These are phyloP conservation scores for Scomber colias DNA, from an alignment of 2,113 vertebrate species.

Conservation along the genomic window DNA sequence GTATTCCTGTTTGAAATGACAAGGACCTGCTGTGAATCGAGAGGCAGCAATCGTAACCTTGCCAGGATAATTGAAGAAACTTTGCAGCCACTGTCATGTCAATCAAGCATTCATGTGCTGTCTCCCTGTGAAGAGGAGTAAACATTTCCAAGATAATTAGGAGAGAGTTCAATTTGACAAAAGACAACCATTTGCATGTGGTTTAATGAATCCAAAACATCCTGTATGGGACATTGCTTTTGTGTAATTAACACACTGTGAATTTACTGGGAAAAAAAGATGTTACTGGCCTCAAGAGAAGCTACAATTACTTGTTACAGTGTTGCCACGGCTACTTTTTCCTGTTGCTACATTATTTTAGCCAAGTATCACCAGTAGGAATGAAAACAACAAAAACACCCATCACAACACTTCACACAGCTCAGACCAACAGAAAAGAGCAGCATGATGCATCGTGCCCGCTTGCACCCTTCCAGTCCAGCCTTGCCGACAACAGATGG, in stretches of 20 bases:
- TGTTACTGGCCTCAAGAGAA: conserved; percentile 11
- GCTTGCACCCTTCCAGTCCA: conserved; percentile 71
- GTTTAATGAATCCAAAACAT: conserved; percentile 60
- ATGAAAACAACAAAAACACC: conserved; percentile 34
- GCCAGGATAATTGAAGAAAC: conserved; percentile 80
- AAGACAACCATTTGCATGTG: conserved; percentile 50
- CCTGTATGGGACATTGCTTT: conserved; percentile 48
- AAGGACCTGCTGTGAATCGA: conserved; percentile 58
- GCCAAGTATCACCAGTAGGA: conserved; percentile 4
- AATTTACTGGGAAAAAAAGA: conserved; percentile 26
- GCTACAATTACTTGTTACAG: conserved; percentile 22
- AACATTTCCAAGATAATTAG: conserved; percentile 63
- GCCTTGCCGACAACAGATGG: conserved; percentile 79
- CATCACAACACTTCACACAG: conserved; percentile 54
- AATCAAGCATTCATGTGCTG: conserved; percentile 67
- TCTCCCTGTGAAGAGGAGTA: conserved; percentile 58
- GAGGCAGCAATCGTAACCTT: conserved; percentile 70
- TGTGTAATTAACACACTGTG: conserved; percentile 45
- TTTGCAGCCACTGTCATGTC: conserved; percentile 71
- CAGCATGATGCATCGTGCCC: conserved; percentile 66
- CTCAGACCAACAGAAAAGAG: conserved; percentile 71
- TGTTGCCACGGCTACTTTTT: not conserved
- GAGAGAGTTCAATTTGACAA: conserved; percentile 58
- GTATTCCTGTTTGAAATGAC: conserved; percentile 49
- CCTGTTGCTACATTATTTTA: not conserved